Evolutionary conservation across 2,888 invertebrate species (phyloP), one percentile per base, ranked within the genome.

Genomic region (Noctua janthe): DNA sequence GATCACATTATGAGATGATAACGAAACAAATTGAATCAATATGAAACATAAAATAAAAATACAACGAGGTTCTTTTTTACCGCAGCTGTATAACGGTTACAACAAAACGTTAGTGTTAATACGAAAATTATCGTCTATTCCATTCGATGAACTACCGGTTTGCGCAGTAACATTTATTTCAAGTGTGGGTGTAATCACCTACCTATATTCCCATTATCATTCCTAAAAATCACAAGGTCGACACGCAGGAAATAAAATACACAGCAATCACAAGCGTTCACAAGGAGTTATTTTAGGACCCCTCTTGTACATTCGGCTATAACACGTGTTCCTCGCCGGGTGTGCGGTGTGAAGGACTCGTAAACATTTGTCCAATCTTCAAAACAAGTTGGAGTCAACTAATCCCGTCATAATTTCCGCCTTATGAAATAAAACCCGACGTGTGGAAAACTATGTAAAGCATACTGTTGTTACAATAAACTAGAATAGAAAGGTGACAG

Each of bases 401-500:
- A 89, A 85, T 88, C 84, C 64, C 72, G 43, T 75, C 79, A 87
- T 87, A 83, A 85, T 83, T 86, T 83, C 83, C 73, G 82, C 75
- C 84, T 82, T 82, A 73, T 64, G 56, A 82, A 69, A 76, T 82
- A 51, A 83, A 86, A 75, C 51, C 77, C n/a, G 79, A 71, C 71
- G n/a, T 17, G 69, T 79, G 73, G 72, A 80, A 67, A 76, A 81
- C 70, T 80, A 78, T 83, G 59, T 79, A 70, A 76, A 47, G 43
- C n/a, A 62, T 64, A 43, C 62, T 73, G 75, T 80, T 82, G 82
- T 82, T 78, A 78, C 81, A 10, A 74, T 90, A 90, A 90, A 90
- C 85, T 90, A 90, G 81, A 88, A 89, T 89, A 88, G 87, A 91
- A 91, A 91, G 90, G 88, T 90, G 88, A 86, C 87, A 84, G 75